Evolutionary conservation across 2,888 invertebrate species (phyloP).

Genomic region (Helicoverpa assulta): DNA sequence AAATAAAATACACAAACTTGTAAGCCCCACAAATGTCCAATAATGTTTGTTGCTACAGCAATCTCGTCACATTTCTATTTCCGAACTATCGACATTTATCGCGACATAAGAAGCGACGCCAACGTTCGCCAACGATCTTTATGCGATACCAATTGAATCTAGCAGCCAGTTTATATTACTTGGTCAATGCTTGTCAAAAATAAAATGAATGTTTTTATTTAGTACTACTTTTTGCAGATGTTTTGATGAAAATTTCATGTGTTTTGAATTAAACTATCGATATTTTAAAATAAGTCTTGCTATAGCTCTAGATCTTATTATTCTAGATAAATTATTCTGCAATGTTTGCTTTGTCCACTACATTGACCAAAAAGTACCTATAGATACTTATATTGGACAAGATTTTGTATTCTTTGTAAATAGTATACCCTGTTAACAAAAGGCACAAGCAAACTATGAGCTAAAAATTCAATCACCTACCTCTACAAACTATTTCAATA

Average conservation of each 20-base stretch:
- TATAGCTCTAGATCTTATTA: too few relatives aligned
- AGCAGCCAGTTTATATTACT: conserved; percentile 33
- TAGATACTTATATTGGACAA: too few relatives aligned
- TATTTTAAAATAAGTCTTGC: too few relatives aligned
- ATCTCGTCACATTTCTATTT: conserved; percentile 46
- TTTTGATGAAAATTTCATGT: too few relatives aligned
- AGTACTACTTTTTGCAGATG: not conserved
- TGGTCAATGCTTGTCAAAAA: conserved; percentile 3
- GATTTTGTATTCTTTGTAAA: too few relatives aligned
- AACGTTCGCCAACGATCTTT: conserved; percentile 8
- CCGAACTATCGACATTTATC: conserved; percentile 39
- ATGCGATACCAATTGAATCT: not conserved
- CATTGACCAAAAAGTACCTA: too few relatives aligned
- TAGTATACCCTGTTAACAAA: too few relatives aligned
- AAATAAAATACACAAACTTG: conserved; percentile 8
- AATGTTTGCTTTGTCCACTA: too few relatives aligned
- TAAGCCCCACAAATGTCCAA: not conserved
- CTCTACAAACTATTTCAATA: conserved; percentile 5
- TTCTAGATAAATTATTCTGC: too few relatives aligned
- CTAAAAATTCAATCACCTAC: not conserved
- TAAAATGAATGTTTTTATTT: not conserved
- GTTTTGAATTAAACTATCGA: too few relatives aligned
- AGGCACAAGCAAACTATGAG: not conserved
- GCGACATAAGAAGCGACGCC: conserved; percentile 21
- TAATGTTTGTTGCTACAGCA: conserved; percentile 3